Percentiles rank a stretch among this genome's conserved stretches.
Conservation (phyloP, 2,888 invertebrate genomes). For the Drosophila gaucha region DNA sequence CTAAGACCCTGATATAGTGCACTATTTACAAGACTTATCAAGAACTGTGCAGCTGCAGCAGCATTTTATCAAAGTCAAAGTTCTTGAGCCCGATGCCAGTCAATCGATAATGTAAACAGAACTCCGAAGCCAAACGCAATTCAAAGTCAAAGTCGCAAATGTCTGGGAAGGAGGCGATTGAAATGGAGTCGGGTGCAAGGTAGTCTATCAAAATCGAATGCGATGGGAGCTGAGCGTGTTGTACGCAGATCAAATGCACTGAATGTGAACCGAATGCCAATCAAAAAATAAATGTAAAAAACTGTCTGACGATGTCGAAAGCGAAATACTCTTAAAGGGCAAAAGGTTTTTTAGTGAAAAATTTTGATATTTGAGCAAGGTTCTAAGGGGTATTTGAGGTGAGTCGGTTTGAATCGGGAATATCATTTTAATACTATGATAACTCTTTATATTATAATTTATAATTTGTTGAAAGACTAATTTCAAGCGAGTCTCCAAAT, state of each 20-base stretch:
- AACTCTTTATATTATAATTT: no score
- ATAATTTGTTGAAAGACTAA: no score
- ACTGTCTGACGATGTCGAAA: background rate
- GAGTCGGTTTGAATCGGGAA: no score
- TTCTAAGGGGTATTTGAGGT: no score
- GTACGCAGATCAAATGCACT: constrained; percentile 51
- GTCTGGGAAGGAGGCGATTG: background rate
- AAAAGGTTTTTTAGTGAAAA: background rate
- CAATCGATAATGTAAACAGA: constrained; percentile 59
- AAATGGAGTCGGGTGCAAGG: background rate
- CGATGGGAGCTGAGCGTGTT: constrained; percentile 39
- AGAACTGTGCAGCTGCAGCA: constrained; percentile 21
- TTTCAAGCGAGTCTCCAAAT: no score
- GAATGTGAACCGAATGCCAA: constrained; percentile 42
- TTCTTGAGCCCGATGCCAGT: constrained; percentile 35
- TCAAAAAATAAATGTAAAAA: constrained; percentile 31
- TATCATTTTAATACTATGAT: no score
- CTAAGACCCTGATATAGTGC: constrained; percentile 17
- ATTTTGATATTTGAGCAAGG: no score
- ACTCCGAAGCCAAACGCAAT: constrained; percentile 27
- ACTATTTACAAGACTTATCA: constrained; percentile 46
- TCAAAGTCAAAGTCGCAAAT: constrained; percentile 54
- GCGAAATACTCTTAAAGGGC: constrained; percentile 20
- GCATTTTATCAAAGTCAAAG: constrained; percentile 58
- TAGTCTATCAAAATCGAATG: constrained; percentile 36